Base-by-base conservation (phyloP, 2,797 vertebrate species). In the Siniperca scherzeri region DNA sequence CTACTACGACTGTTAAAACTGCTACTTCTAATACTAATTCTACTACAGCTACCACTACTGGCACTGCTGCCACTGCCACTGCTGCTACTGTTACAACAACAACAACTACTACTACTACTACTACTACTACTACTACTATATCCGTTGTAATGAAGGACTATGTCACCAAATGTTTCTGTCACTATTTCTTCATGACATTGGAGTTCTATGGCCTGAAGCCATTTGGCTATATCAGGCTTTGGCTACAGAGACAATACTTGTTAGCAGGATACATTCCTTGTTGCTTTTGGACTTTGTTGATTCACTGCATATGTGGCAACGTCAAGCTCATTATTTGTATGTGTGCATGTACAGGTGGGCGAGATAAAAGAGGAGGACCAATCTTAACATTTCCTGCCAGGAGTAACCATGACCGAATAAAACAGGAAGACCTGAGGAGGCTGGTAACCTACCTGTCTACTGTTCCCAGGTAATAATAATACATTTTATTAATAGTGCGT, bases 321-420 rank as follows among this genome's bases (percentile, higher is more conserved):
- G 22, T 40, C 1, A 11, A 46, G 7, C 48, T 61, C 6, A 13
- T 76, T 16, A 0, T 46, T 9, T 78, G 1, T 66, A n/a, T 70
- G n/a, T 74, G 74, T 81, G 65, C 11, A 5, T 84, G 2, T 65
- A 4, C 95, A 99, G 98, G 98, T 90, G 98, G 98, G 77, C 96
- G 98, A 83, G 98, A 99, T 92, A 99, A 99, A 92, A 95, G 98
- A 96, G 98, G 98, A 48, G 98, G 98, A 87, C 98, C 98, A 16
- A 99, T 99, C 92, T 91, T 99, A 94, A 99, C 98, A 57, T 99
- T 99, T 92, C 98, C 98, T 74, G 97, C 98, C 83, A 95, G 98
- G 78, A 99, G 98, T 91, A 99, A 99, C 96, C 98, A 99, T 5
- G 98, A 99, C 96, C 97, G 98, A 97, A 99, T 99, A 98, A 98